These are phyloP conservation scores for Mungos mungo DNA, from an alignment of 2,113 vertebrate genomes.

Conservation along the genomic window DNA sequence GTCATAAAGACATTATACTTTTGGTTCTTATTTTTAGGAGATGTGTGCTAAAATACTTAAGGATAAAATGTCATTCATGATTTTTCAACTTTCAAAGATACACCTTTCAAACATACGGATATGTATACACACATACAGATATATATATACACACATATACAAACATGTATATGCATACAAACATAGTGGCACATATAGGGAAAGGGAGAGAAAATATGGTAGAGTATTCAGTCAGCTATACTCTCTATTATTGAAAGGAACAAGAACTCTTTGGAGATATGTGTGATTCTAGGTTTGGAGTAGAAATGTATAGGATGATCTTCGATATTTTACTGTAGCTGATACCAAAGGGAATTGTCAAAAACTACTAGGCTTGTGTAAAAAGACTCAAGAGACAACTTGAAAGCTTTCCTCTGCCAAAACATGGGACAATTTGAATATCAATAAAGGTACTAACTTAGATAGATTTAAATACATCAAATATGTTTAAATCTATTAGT, in stretches of 20 bases:
- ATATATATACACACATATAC: neutral
- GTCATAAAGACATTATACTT: neutral
- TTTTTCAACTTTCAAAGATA: neutral
- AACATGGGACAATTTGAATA: neutral
- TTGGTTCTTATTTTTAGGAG: constrained; percentile 2
- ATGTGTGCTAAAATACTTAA: neutral
- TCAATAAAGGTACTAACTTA: neutral
- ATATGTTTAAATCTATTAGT: neutral
- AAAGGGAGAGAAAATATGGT: neutral
- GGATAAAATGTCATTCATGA: neutral
- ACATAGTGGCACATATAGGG: neutral
- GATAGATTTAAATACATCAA: neutral
- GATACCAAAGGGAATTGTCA: neutral
- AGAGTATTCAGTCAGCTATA: neutral
- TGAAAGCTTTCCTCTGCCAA: neutral
- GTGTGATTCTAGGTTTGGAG: neutral
- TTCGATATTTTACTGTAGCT: neutral
- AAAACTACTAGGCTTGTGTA: neutral
- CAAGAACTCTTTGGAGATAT: neutral
- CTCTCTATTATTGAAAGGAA: neutral
- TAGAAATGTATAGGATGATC: neutral
- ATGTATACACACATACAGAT: neutral
- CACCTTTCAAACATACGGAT: too few relatives aligned
- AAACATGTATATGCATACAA: rapidly evolving
- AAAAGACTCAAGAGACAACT: neutral